Evolutionary conservation across 1,140 invertebrate species (phyloP).

Genomic region (Artemia franciscana): DNA sequence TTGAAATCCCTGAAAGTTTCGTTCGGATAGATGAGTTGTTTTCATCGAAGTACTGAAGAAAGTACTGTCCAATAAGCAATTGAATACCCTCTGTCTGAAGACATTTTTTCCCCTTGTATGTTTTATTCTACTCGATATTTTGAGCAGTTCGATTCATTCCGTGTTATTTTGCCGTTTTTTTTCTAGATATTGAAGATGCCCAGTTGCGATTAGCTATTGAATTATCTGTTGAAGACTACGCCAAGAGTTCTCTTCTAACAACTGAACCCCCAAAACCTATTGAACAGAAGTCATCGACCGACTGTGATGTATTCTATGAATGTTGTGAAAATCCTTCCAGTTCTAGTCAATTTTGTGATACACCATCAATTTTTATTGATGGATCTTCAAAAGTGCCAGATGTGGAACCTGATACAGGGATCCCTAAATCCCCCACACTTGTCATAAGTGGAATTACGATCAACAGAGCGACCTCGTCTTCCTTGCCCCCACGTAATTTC

Average conservation of each 20-base stretch:
- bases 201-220: neutral
- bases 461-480: conserved; percentile 27
- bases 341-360: neutral
- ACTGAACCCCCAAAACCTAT: neutral
- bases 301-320: neutral
- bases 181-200: neutral
- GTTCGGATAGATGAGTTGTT: too few species aligned
- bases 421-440: conserved; percentile 30
- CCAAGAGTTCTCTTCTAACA: neutral
- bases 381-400: conserved; percentile 27
- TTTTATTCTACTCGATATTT: too few species aligned
- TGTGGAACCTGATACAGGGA: conserved; percentile 30
- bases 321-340: neutral
- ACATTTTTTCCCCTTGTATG: too few species aligned
- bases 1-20: too few species aligned
- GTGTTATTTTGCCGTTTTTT: neutral
- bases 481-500: conserved; percentile 14
- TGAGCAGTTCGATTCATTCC: too few species aligned
- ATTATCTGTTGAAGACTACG: neutral
- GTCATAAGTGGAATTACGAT: conserved; percentile 35
- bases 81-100: too few species aligned
- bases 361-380: neutral
- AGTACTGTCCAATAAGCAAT: too few species aligned
- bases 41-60: too few species aligned
- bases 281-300: neutral